Evolutionary conservation across 2,113 vertebrate species (phyloP).

Genomic region (Neoarius graeffei): DNA sequence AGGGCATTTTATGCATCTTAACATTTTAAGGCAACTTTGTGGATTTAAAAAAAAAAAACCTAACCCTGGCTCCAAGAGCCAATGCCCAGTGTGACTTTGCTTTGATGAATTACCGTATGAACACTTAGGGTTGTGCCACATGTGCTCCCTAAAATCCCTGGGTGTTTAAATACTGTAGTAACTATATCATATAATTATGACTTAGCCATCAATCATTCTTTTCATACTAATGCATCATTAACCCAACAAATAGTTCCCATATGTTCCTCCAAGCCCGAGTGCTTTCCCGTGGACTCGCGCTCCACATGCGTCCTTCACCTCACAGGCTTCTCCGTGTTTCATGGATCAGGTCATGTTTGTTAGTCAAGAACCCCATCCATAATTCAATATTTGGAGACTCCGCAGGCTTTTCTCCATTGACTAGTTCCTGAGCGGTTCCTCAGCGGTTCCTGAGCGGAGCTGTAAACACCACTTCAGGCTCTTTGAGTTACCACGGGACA

Average conservation of each 20-base stretch:
- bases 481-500: slow-evolving; percentile 21
- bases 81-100: slow-evolving; percentile 33
- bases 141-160: slow-evolving; percentile 42
- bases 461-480: slow-evolving; percentile 42
- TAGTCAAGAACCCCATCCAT: slow-evolving; percentile 19
- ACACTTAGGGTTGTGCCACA: slow-evolving; percentile 43
- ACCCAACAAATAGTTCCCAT: slow-evolving; percentile 61
- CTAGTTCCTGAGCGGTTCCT: slow-evolving; percentile 16
- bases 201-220: slow-evolving; percentile 59
- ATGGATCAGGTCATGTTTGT: slow-evolving; percentile 43
- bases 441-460: slow-evolving; percentile 1
- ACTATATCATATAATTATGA: slow-evolving; percentile 61
- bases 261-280: slow-evolving; percentile 47
- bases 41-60: neutral
- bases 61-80: neutral
- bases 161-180: slow-evolving; percentile 54
- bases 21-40: neutral
- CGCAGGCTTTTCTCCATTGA: slow-evolving; percentile 16
- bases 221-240: slow-evolving; percentile 62
- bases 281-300: slow-evolving; percentile 9
- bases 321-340: slow-evolving; percentile 28
- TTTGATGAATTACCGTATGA: slow-evolving; percentile 43
- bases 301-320: slow-evolving; percentile 26
- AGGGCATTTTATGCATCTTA: neutral
- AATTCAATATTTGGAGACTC: slow-evolving; percentile 30